Evolutionary conservation across 2,888 invertebrate species (phyloP).

Genomic region (Hypselothyrea guttata): DNA sequence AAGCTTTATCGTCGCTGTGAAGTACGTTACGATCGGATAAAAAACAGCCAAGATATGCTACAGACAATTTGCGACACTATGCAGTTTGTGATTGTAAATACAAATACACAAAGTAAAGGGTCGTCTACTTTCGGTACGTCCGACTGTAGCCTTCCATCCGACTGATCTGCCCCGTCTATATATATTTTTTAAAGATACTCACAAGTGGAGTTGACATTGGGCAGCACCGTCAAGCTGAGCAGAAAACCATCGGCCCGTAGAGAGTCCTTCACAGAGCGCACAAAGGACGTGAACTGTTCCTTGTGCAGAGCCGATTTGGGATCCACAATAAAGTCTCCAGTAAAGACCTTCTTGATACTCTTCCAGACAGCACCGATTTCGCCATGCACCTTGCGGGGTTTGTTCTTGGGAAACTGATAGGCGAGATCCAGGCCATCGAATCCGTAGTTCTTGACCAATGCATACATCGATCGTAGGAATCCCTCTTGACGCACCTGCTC

Average conservation of each 20-base stretch:
- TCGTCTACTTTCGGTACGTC: too few species aligned
- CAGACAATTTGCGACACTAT: too few species aligned
- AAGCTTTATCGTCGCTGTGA: too few species aligned
- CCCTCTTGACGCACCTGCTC: slow-evolving; percentile 87
- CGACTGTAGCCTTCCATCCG: too few species aligned
- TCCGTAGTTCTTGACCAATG: slow-evolving; percentile 88
- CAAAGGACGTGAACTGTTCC: slow-evolving; percentile 89
- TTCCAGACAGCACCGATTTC: slow-evolving; percentile 87
- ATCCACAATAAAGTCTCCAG: slow-evolving; percentile 87
- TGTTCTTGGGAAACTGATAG: slow-evolving; percentile 91
- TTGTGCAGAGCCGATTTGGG: slow-evolving; percentile 90
- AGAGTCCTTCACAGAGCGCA: slow-evolving; percentile 88
- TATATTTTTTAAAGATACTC: too few species aligned
- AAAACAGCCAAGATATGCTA: too few species aligned
- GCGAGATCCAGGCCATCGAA: slow-evolving; percentile 94
- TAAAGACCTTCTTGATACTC: slow-evolving; percentile 89
- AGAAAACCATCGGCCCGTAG: slow-evolving; percentile 86
- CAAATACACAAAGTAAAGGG: too few species aligned
- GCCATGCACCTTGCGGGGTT: slow-evolving; percentile 89
- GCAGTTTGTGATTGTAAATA: too few species aligned
- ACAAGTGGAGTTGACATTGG: slow-evolving; percentile 91
- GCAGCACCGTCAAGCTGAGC: slow-evolving; percentile 87
- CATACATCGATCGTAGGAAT: slow-evolving; percentile 89
- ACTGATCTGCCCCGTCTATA: too few species aligned
- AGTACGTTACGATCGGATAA: too few species aligned